Conservation (phyloP, 1,140 invertebrate species). For the Monomorium pharaonis region DNA sequence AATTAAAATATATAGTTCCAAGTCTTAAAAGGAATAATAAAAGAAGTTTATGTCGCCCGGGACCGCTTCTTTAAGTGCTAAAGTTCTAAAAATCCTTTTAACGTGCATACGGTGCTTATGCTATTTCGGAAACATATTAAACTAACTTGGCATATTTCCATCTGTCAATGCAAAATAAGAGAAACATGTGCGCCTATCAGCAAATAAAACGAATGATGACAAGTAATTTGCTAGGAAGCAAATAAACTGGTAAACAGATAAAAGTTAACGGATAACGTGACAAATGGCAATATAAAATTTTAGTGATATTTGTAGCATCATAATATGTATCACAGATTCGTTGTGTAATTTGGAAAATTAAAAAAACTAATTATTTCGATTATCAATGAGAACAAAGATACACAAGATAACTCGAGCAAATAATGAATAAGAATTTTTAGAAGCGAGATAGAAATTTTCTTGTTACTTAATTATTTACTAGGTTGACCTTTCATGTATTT, state of each 20-base stretch:
- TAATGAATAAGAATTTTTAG: too few relatives aligned
- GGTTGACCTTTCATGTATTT: neutral
- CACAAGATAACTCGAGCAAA: neutral
- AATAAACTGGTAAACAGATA: neutral
- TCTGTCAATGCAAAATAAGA: neutral
- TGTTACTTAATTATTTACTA: slow-evolving; percentile 3
- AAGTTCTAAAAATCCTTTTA: neutral
- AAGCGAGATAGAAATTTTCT: too few relatives aligned
- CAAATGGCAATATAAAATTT: neutral
- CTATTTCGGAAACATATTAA: neutral
- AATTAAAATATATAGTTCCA: slow-evolving; percentile 2
- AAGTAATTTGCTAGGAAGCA: neutral
- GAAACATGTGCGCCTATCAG: neutral
- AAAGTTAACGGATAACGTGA: neutral
- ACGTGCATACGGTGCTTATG: neutral
- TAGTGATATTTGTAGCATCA: neutral
- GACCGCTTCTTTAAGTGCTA: neutral
- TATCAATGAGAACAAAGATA: neutral
- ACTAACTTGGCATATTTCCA: neutral
- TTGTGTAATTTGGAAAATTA: neutral
- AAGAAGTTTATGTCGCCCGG: neutral
- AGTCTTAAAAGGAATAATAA: neutral
- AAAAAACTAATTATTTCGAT: neutral
- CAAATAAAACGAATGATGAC: neutral
- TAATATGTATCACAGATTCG: neutral